Percentiles rank a stretch among this genome's conserved stretches.
These are phyloP conservation scores for Epinephelus awoara DNA, from an alignment of 2,797 vertebrate species.

Conservation along the genomic window DNA sequence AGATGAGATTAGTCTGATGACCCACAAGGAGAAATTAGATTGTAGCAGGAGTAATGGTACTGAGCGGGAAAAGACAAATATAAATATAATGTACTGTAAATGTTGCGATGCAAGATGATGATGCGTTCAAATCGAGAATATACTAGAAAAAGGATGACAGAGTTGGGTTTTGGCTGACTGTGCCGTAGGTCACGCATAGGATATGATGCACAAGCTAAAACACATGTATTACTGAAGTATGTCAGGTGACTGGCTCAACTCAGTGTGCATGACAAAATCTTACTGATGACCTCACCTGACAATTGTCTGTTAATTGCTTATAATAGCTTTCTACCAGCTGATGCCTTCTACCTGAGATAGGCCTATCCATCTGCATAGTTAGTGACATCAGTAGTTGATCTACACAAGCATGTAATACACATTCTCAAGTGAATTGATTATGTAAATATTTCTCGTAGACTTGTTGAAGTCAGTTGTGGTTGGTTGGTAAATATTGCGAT, in stretches of 20 bases:
- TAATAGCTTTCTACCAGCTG: background rate
- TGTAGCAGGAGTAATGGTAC: constrained; percentile 25
- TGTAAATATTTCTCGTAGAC: too few species aligned
- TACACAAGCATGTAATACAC: too few species aligned
- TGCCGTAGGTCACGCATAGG: background rate
- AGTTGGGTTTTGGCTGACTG: background rate
- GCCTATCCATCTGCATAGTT: too few species aligned
- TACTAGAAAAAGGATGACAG: background rate
- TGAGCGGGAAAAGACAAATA: constrained; percentile 23
- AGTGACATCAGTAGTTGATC: background rate
- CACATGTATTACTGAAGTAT: background rate
- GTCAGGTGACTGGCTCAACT: background rate
- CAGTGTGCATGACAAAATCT: background rate
- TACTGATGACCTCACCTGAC: too few species aligned
- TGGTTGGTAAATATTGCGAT: too few species aligned
- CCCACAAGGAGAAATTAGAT: constrained; percentile 47
- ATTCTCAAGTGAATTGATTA: too few species aligned
- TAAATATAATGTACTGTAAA: constrained; percentile 16
- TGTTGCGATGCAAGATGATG: background rate
- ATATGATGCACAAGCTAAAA: background rate
- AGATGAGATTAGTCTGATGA: constrained; percentile 55
- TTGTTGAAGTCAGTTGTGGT: too few species aligned
- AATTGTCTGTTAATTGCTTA: too few species aligned
- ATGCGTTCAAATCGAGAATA: constrained; percentile 9
- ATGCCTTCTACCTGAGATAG: too few species aligned